phyloP scores from a whole-genome alignment of 1,140 invertebrate genomes.

The Plectrocnemia conspersa region DNA sequence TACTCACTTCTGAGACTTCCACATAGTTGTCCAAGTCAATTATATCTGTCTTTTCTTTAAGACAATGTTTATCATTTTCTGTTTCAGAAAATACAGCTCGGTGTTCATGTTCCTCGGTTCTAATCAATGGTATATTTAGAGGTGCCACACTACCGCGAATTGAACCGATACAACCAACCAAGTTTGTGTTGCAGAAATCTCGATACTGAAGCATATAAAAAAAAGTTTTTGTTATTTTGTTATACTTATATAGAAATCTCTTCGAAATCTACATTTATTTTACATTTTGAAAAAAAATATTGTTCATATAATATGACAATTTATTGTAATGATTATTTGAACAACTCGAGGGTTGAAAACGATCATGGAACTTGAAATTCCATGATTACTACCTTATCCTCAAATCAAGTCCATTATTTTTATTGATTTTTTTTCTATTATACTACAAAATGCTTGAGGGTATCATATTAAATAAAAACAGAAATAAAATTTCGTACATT shows the following conservation, averaged over 20 bases:
- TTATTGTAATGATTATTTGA: too few species aligned
- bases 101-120: background rate
- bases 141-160: slow-evolving; percentile 10
- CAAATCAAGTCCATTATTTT: too few species aligned
- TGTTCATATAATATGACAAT: too few species aligned
- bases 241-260: background rate
- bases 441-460: too few species aligned
- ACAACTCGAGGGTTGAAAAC: too few species aligned
- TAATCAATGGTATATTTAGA: background rate
- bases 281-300: background rate
- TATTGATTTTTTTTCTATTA: too few species aligned
- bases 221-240: background rate
- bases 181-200: background rate
- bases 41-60: slow-evolving; percentile 5
- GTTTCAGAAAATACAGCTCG: background rate
- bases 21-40: slow-evolving; percentile 10
- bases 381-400: too few species aligned
- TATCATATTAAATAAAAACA: too few species aligned
- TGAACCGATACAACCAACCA: slow-evolving; percentile 1
- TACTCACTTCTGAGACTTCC: too few species aligned
- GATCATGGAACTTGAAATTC: too few species aligned
- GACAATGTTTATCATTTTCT: background rate
- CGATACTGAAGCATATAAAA: background rate
- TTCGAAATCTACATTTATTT: background rate
- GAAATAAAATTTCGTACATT: too few species aligned